These are phyloP conservation scores for Diploscapter pachys DNA, from an alignment of 1,140 invertebrate genomes.

Conservation along the genomic window DNA sequence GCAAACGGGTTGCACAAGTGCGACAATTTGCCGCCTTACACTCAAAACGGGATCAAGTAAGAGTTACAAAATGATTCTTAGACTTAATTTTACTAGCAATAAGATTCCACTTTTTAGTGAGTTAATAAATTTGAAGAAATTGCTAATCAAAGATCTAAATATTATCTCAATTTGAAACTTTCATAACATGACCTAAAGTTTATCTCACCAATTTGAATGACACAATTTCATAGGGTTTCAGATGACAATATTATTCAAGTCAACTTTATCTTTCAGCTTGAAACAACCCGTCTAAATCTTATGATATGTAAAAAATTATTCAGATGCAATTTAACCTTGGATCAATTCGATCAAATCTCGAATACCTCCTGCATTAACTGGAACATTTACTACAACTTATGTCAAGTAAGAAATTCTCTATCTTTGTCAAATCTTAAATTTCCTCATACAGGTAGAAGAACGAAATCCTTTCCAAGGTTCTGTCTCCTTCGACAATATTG, in stretches of 20 bases:
- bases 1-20: conserved; percentile 93
- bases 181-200: too few relatives aligned
- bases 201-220: too few relatives aligned
- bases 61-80: conserved; percentile 60
- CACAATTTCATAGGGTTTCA: too few relatives aligned
- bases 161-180: too few relatives aligned
- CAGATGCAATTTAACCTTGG: conserved; percentile 55
- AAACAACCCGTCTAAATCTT: not conserved
- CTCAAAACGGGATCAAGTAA: conserved; percentile 70
- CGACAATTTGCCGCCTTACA: conserved; percentile 76
- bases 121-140: too few relatives aligned
- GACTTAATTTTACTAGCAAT: conserved; percentile 55
- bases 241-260: too few relatives aligned
- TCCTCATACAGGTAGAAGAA: conserved; percentile 67
- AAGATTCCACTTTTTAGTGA: conserved; percentile 22
- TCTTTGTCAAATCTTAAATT: not conserved
- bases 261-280: too few relatives aligned
- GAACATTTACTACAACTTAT: conserved; percentile 96
- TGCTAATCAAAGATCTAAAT: too few relatives aligned
- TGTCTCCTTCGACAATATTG: conserved; percentile 99
- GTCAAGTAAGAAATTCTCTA: conserved; percentile 64
- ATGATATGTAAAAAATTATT: conserved; percentile 12
- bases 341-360: conserved; percentile 51
- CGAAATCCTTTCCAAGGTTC: conserved; percentile 97
- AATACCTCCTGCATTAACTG: conserved; percentile 82